These are phyloP conservation scores for Sarcophaga subvicina DNA, from an alignment of 2,888 invertebrate genomes.

Conservation along the genomic window DNA sequence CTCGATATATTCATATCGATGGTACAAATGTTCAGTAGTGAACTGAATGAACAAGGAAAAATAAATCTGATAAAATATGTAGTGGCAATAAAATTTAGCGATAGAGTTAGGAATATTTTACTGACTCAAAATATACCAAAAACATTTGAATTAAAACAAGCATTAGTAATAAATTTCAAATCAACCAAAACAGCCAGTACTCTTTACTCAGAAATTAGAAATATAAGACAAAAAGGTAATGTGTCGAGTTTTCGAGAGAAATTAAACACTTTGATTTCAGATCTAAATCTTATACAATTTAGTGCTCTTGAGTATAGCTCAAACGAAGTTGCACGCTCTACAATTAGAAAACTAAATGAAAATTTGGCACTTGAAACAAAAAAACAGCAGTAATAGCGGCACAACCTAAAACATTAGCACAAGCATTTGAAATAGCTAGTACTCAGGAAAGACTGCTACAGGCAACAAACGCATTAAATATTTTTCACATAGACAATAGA, in stretches of 20 bases:
- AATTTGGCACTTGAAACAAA: background rate
- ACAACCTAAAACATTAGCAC: conserved; percentile 12
- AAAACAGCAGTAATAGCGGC: conserved; percentile 13
- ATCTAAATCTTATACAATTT: background rate
- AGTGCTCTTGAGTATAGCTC: background rate
- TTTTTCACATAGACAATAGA: conserved; percentile 9
- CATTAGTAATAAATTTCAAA: conserved; percentile 2
- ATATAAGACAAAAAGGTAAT: background rate
- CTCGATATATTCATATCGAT: conserved; percentile 6
- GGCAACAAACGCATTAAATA: conserved; percentile 6
- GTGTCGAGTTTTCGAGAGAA: background rate
- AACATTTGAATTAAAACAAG: background rate
- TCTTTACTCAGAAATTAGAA: background rate
- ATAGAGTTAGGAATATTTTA: background rate
- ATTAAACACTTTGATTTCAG: conserved; percentile 3
- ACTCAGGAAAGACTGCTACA: background rate
- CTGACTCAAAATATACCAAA: conserved; percentile 8
- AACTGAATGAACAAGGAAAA: conserved; percentile 1
- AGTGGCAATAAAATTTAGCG: conserved; percentile 8
- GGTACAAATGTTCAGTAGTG: background rate
- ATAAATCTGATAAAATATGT: conserved; percentile 9
- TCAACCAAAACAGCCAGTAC: background rate
- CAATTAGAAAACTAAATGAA: background rate
- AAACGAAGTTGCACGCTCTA: background rate
- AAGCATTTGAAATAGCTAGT: conserved; percentile 9